Conservation (phyloP, 2,888 invertebrate species). For the Acanthacorydalis orientalis region DNA sequence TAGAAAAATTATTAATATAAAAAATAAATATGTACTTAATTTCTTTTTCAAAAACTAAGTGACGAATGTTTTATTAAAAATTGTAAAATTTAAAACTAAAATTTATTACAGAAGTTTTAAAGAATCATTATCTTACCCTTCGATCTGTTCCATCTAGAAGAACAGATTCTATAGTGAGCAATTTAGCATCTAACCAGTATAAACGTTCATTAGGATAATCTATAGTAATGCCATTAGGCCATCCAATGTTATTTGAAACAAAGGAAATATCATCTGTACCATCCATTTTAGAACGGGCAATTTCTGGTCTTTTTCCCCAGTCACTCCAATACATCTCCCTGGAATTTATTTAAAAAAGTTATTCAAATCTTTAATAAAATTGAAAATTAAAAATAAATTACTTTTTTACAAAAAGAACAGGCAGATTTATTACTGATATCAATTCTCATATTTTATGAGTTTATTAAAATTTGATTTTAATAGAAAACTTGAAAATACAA, state of each 20-base stretch:
- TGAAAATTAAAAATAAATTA: no score
- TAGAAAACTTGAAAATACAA: no score
- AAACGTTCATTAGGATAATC: conserved; percentile 63
- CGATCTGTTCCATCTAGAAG: conserved; percentile 47
- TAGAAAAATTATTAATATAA: no score
- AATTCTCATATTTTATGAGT: no score
- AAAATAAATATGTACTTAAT: no score
- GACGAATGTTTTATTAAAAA: no score
- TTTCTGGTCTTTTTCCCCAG: conserved; percentile 57
- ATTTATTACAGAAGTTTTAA: no score
- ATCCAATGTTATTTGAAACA: conserved; percentile 43
- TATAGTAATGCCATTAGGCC: conserved; percentile 76
- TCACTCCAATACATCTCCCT: conserved; percentile 87
- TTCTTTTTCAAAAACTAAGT: no score
- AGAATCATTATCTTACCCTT: conserved; percentile 27
- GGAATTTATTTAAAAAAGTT: conserved; percentile 12
- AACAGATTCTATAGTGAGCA: conserved; percentile 45
- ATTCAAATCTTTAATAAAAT: neutral
- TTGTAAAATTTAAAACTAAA: no score
- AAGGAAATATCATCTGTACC: conserved; percentile 45
- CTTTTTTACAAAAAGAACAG: no score
- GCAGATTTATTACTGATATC: no score
- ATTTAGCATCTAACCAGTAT: conserved; percentile 77
- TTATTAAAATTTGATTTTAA: no score
- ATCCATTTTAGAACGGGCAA: conserved; percentile 74